phyloP scores from a whole-genome alignment of 2,113 vertebrate species.

The Poecile atricapillus region DNA sequence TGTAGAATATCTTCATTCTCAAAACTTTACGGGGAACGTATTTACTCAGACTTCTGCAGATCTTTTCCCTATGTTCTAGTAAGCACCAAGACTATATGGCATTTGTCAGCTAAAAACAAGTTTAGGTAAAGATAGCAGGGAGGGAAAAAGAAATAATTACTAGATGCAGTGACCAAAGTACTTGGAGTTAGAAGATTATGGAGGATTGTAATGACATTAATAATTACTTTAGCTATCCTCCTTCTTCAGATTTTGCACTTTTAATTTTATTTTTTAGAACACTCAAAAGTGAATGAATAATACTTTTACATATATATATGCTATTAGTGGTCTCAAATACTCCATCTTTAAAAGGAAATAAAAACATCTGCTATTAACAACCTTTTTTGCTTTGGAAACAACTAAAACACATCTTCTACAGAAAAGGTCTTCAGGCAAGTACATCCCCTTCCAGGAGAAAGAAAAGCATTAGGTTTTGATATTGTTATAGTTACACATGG shows the following conservation, averaged over 20 bases:
- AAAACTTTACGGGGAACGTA: background rate
- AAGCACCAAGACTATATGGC: background rate
- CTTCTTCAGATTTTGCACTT: background rate
- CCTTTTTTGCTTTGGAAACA: background rate
- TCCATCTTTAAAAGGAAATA: background rate
- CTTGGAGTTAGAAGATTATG: background rate
- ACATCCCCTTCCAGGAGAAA: background rate
- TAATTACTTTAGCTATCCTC: background rate
- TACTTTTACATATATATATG: background rate
- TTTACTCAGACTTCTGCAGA: background rate
- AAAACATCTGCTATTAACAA: background rate
- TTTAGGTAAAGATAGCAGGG: background rate
- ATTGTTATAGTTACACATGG: background rate
- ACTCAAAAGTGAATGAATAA: background rate
- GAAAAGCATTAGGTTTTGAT: background rate
- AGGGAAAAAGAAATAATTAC: background rate
- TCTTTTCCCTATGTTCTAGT: background rate
- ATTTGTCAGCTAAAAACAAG: background rate
- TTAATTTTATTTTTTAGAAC: background rate
- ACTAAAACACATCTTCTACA: background rate
- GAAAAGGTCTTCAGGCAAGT: background rate
- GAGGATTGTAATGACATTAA: background rate
- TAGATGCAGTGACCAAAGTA: background rate
- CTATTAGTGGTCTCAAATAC: background rate
- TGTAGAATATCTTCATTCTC: background rate